phyloP scores from a whole-genome alignment of 2,797 vertebrate species.

The Yasuhikotakia modesta region DNA sequence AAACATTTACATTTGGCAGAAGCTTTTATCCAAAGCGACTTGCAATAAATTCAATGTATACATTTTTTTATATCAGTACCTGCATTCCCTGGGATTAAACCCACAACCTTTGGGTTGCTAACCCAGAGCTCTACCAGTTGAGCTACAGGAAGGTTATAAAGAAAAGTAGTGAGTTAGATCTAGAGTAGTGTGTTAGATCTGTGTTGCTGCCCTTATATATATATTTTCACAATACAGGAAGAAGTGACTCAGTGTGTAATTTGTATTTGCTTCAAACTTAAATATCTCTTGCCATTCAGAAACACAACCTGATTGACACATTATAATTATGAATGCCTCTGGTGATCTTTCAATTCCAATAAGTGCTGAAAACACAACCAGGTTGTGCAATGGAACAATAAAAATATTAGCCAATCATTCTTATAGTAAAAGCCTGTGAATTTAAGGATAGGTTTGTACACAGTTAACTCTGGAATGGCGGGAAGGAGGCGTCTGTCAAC shows the following conservation, averaged over 20 bases:
- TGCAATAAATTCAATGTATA: too few species aligned
- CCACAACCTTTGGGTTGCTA: too few species aligned
- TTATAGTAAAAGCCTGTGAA: conserved; percentile 15
- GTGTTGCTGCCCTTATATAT: neutral
- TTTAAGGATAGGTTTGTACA: neutral
- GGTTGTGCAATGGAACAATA: conserved; percentile 21
- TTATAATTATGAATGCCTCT: conserved; percentile 22
- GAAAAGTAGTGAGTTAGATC: neutral
- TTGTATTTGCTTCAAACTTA: conserved; percentile 16
- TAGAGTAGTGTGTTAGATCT: neutral
- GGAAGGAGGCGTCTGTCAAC: conserved; percentile 23
- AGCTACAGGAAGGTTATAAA: too few species aligned
- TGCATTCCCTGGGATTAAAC: too few species aligned
- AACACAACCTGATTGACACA: neutral
- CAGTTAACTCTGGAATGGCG: neutral
- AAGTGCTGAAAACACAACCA: conserved; percentile 9
- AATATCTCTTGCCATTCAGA: conserved; percentile 15
- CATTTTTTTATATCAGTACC: too few species aligned
- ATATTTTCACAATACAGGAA: neutral
- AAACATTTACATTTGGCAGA: too few species aligned
- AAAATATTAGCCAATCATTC: conserved; percentile 17
- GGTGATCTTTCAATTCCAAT: conserved; percentile 3
- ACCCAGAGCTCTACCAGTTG: too few species aligned
- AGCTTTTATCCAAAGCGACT: too few species aligned
- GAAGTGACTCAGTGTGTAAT: neutral